Percentiles rank a stretch among this genome's conserved stretches.
phyloP scores from a whole-genome alignment of 1,140 invertebrate species.

The Drosophila littoralis region DNA sequence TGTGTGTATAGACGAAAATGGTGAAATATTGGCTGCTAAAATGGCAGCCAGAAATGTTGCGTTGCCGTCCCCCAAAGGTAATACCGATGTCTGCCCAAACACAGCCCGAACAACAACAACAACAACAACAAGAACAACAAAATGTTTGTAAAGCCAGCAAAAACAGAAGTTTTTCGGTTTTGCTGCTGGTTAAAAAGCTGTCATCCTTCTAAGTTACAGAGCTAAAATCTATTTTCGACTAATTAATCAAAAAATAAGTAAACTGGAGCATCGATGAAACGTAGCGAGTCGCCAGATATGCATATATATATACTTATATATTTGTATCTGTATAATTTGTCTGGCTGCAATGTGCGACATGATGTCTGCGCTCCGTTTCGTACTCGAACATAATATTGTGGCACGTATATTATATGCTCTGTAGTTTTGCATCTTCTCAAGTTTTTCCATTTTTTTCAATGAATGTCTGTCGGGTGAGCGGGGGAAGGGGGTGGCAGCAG shows the following conservation, averaged over 20 bases:
- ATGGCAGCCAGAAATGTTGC: conserved; percentile 49
- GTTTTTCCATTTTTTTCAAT: conserved; percentile 22
- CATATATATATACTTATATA: conserved; percentile 6
- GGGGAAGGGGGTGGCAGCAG: neutral
- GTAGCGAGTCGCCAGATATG: conserved; percentile 35
- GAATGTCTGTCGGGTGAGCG: conserved; percentile 21
- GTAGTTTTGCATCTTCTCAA: conserved; percentile 1
- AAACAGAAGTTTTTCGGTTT: conserved; percentile 39
- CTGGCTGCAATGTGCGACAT: conserved; percentile 47
- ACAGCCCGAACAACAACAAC: conserved; percentile 1
- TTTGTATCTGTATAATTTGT: conserved; percentile 9
- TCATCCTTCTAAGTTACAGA: conserved; percentile 59
- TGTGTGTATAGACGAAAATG: conserved; percentile 23
- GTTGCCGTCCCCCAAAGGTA: conserved; percentile 51
- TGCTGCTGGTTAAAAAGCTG: conserved; percentile 49
- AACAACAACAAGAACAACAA: conserved; percentile 37
- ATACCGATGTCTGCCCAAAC: conserved; percentile 40
- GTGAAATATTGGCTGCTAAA: conserved; percentile 36
- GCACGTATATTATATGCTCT: conserved; percentile 21
- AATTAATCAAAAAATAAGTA: conserved; percentile 82
- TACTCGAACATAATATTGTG: conserved; percentile 38
- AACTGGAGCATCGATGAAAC: conserved; percentile 71
- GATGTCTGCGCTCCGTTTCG: conserved; percentile 41
- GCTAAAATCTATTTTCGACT: conserved; percentile 72
- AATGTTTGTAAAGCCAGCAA: conserved; percentile 46